Conservation (phyloP, 2,888 invertebrate species). For the Chaitophorus viminalis region DNA sequence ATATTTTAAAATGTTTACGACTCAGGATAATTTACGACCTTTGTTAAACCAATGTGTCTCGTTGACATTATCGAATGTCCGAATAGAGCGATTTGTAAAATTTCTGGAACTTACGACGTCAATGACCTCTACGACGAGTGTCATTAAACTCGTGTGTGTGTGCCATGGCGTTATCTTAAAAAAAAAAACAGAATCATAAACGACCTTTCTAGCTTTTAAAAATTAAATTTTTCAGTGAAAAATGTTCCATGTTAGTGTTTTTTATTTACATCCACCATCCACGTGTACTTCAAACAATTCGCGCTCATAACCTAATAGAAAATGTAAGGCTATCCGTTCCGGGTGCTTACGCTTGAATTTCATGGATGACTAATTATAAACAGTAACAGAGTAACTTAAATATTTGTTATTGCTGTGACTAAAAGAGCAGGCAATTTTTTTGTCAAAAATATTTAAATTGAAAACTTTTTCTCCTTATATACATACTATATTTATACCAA, state of each 20-base stretch:
- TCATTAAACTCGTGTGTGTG: constrained; percentile 50
- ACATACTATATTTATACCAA: background rate
- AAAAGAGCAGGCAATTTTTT: background rate
- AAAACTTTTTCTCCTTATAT: background rate
- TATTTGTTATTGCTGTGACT: background rate
- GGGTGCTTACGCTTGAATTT: constrained; percentile 34
- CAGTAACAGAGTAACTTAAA: too few species aligned
- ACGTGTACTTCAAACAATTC: constrained; percentile 25
- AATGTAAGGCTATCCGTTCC: constrained; percentile 50
- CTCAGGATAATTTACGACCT: constrained; percentile 35
- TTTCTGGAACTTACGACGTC: constrained; percentile 52
- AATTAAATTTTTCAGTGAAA: constrained; percentile 4
- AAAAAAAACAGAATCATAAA: background rate
- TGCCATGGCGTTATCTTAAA: constrained; percentile 12
- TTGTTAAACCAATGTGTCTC: constrained; percentile 43
- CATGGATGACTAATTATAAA: constrained; percentile 31
- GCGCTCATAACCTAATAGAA: constrained; percentile 34
- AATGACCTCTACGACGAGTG: constrained; percentile 55
- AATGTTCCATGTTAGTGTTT: background rate
- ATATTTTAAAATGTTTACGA: constrained; percentile 36
- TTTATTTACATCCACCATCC: background rate
- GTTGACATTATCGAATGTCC: constrained; percentile 41
- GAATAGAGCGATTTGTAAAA: constrained; percentile 45
- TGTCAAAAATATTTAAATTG: constrained; percentile 46
- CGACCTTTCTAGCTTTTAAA: background rate